These are phyloP conservation scores for Polydrusus pterygomalis DNA, from an alignment of 2,888 invertebrate genomes.

Conservation along the genomic window DNA sequence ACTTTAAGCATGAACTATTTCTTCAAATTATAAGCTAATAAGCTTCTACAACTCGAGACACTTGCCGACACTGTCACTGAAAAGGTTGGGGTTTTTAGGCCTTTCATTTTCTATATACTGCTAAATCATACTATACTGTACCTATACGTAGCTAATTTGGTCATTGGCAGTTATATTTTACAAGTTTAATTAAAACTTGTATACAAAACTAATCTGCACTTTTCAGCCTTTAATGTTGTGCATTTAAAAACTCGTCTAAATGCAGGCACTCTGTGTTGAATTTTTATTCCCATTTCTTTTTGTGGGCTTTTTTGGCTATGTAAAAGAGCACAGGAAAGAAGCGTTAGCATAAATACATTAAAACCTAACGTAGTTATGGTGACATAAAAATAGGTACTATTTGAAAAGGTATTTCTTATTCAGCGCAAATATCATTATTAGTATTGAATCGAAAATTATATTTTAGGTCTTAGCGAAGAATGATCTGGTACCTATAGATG, in stretches of 20 bases:
- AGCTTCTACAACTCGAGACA: too few relatives aligned
- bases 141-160: slow-evolving; percentile 64
- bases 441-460: too few relatives aligned
- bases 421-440: too few relatives aligned
- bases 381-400: too few relatives aligned
- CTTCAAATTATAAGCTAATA: too few relatives aligned
- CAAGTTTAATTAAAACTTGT: slow-evolving; percentile 69
- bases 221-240: slow-evolving; percentile 61
- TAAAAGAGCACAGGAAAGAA: neutral
- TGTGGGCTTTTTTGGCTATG: slow-evolving; percentile 55
- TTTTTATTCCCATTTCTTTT: slow-evolving; percentile 58
- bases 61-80: too few relatives aligned
- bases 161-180: slow-evolving; percentile 65
- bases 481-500: too few relatives aligned
- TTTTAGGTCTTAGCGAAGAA: too few relatives aligned
- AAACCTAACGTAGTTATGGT: too few relatives aligned
- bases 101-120: slow-evolving; percentile 10
- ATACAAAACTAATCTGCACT: slow-evolving; percentile 66
- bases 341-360: too few relatives aligned
- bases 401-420: too few relatives aligned
- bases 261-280: slow-evolving; percentile 62
- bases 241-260: slow-evolving; percentile 65
- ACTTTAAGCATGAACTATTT: too few relatives aligned
- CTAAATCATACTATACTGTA: slow-evolving; percentile 14
- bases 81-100: neutral